Base-by-base conservation (phyloP, 2,797 vertebrate genomes). In the Phaenicophaeus curvirostris region DNA sequence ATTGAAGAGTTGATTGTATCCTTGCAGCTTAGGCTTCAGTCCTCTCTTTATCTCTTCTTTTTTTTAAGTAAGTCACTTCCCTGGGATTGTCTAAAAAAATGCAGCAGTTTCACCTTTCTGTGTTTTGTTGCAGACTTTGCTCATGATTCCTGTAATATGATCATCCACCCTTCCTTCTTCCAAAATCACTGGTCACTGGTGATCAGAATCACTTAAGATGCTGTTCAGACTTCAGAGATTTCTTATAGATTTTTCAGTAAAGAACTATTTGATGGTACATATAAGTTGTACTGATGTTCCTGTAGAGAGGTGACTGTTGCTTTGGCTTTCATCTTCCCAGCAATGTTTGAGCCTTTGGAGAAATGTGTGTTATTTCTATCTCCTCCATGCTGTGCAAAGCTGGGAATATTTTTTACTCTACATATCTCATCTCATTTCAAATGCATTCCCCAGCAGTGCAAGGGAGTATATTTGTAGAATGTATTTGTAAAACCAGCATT, bases 351-450 rank as follows among this genome's bases (percentile, higher is more conserved):
- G 54, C 41, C 20, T 92, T 86, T 84, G 66, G 46, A 84, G 77
- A 91, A 90, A 73, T 17, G 16, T 33, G 14, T 73, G 17, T 75
- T 79, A 80, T 82, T 94, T 95, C 55, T 23, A 58, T 57, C 30
- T 72, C 8, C 20, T 53, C 50, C 46, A 6, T 46, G 20, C 37
- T 89, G 21, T 78, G 44, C 33, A 87, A 50, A 72, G 18, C 30
- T 72, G 58, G 37, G n/a, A 85, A 69, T 87, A 75, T 58, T 95
- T 89, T 39, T 82, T 81, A 17, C 39, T 85, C 63, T 62, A 24
- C 8, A 5, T 85, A 39, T 35, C 31, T 93, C 28, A 78, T 68
- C 31, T 82, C 8, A 76, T 82, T 94, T 93, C 58, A 55, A 85
- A 76, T 87, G 21, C 21, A 66, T 68, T 90, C 8, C 24, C 23